Conservation (phyloP, 2,888 invertebrate genomes). For the Cataglyphis livida region DNA sequence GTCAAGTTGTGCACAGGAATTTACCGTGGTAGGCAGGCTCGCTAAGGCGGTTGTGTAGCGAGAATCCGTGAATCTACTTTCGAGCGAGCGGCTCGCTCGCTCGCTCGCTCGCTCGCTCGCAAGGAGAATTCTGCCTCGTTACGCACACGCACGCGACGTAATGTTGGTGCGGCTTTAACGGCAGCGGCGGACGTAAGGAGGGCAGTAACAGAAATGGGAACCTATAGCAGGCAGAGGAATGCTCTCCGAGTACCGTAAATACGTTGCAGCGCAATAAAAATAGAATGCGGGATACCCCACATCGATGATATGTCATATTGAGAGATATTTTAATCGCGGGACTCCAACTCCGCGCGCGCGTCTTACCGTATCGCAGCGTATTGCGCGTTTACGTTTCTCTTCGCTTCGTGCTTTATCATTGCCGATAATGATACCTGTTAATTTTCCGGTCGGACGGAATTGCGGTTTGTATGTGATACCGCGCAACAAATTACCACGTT, state of each 20-base stretch:
- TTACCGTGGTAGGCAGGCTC: slow-evolving; percentile 26
- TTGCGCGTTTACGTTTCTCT: neutral
- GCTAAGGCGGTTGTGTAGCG: slow-evolving; percentile 26
- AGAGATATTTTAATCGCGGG: slow-evolving; percentile 42
- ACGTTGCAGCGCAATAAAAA: slow-evolving; percentile 55
- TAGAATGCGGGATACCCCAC: slow-evolving; percentile 46
- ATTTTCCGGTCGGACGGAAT: slow-evolving; percentile 27
- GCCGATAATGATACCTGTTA: slow-evolving; percentile 11
- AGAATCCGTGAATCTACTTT: slow-evolving; percentile 63
- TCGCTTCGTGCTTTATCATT: slow-evolving; percentile 11
- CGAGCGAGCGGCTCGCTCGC: slow-evolving; percentile 45
- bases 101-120: slow-evolving; percentile 3
- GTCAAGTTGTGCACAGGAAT: slow-evolving; percentile 30
- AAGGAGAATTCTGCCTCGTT: slow-evolving; percentile 66
- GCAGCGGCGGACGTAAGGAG: slow-evolving; percentile 62
- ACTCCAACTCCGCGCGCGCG: neutral
- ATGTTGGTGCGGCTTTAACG: slow-evolving; percentile 71
- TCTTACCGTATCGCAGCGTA: neutral
- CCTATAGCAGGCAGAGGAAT: slow-evolving; percentile 59
- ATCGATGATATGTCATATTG: slow-evolving; percentile 40
- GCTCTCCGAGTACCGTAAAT: slow-evolving; percentile 55
- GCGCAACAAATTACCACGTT: slow-evolving; percentile 23
- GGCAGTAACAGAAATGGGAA: slow-evolving; percentile 73
- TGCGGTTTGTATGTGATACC: slow-evolving; percentile 18
- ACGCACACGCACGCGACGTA: slow-evolving; percentile 68